phyloP scores from a whole-genome alignment of 2,797 vertebrate genomes.

The Naso thynnoides region DNA sequence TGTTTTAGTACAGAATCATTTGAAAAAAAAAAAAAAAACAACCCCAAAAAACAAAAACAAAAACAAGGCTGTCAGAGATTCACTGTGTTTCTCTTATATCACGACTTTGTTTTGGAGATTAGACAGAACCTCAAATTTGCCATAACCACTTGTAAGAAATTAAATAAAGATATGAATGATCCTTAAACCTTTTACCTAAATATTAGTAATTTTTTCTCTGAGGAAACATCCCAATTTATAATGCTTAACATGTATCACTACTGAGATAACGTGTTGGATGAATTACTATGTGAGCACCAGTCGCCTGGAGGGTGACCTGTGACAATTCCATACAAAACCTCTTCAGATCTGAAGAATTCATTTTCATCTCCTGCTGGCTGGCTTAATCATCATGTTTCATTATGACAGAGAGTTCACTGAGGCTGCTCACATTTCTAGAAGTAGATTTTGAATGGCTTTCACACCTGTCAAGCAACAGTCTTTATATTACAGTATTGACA shows the following conservation, averaged over 20 bases:
- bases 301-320: slow-evolving; percentile 81
- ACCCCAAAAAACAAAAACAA: too few relatives aligned
- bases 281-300: slow-evolving; percentile 83
- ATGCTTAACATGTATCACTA: slow-evolving; percentile 84
- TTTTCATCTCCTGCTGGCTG: slow-evolving; percentile 85
- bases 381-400: slow-evolving; percentile 85
- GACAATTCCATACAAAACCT: slow-evolving; percentile 81
- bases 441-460: slow-evolving; percentile 53
- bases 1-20: background rate
- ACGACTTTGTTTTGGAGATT: slow-evolving; percentile 59
- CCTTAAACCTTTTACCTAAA: slow-evolving; percentile 79
- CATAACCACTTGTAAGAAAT: slow-evolving; percentile 66
- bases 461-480: slow-evolving; percentile 32
- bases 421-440: slow-evolving; percentile 74
- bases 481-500: slow-evolving; percentile 37
- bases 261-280: slow-evolving; percentile 82
- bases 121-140: slow-evolving; percentile 55
- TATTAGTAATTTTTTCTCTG: slow-evolving; percentile 81
- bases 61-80: slow-evolving; percentile 1
- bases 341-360: slow-evolving; percentile 84
- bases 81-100: background rate
- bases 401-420: slow-evolving; percentile 83
- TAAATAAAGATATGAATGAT: slow-evolving; percentile 73
- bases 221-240: slow-evolving; percentile 85
- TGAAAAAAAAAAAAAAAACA: too few relatives aligned